Evolutionary conservation across 2,113 vertebrate species (phyloP).

Genomic region (Vicugna pacos): DNA sequence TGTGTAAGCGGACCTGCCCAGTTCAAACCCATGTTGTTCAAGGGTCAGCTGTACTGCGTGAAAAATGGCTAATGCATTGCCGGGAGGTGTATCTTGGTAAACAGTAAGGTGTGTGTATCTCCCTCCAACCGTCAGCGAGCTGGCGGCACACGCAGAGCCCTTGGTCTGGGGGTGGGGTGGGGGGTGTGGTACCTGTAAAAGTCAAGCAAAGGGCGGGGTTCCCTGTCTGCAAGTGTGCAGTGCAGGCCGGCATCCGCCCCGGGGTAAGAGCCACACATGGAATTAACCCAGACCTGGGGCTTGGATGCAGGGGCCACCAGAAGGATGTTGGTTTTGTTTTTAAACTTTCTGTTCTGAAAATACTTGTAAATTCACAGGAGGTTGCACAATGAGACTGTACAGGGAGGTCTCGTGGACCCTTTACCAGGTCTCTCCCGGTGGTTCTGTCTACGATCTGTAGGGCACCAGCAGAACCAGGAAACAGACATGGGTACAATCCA

Average conservation of each 20-base stretch:
- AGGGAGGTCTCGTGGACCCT: background rate
- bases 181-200: too few species aligned
- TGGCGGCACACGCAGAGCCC: background rate
- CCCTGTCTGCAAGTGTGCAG: fast-evolving
- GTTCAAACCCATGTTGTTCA: background rate
- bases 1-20: background rate
- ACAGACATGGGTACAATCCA: fast-evolving
- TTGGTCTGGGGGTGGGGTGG: background rate
- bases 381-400: background rate
- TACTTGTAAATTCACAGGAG: background rate
- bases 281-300: background rate
- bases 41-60: background rate
- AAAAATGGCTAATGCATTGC: background rate
- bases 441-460: too few species aligned
- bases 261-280: background rate
- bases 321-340: background rate
- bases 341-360: background rate
- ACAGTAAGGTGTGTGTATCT: background rate
- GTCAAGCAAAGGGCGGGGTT: background rate
- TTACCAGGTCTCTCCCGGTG: background rate
- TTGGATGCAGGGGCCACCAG: background rate
- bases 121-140: too few species aligned
- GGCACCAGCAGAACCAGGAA: background rate
- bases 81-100: fast-evolving
- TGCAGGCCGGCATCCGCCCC: fast-evolving